These are phyloP conservation scores for Aurelia aurita DNA, from an alignment of 30 jellyfish, hydroid and myxozoan genomes.

Conservation along the genomic window DNA sequence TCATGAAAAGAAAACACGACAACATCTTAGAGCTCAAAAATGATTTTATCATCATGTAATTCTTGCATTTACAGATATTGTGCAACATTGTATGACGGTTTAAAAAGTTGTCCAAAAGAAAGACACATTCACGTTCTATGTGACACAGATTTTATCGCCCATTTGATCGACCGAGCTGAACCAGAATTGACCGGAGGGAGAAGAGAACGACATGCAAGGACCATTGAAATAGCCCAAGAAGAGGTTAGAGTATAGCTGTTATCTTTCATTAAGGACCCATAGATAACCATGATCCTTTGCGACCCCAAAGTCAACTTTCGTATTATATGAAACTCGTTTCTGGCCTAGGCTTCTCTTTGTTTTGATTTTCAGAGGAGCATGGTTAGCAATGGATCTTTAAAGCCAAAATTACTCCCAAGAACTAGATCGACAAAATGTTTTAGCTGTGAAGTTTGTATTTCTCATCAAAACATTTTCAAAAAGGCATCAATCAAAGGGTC, in stretches of 20 bases:
- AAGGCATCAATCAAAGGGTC: too few relatives aligned
- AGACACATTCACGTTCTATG: conserved; percentile 93
- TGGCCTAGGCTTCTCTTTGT: too few relatives aligned
- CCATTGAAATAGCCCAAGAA: conserved; percentile 96
- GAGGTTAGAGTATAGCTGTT: conserved; percentile 59
- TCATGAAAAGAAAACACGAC: background rate
- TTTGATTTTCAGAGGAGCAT: too few relatives aligned
- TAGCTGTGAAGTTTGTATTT: too few relatives aligned
- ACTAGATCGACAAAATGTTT: too few relatives aligned
- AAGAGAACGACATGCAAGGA: conserved; percentile 96
- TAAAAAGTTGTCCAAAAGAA: conserved; percentile 96
- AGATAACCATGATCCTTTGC: too few relatives aligned
- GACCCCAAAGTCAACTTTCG: too few relatives aligned
- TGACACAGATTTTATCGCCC: conserved; percentile 96
- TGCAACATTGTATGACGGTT: conserved; percentile 90
- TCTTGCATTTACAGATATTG: conserved; percentile 74
- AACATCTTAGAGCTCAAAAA: background rate
- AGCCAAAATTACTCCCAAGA: too few relatives aligned
- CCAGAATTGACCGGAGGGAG: conserved; percentile 99
- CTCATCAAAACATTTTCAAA: too few relatives aligned
- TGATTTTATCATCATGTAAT: background rate
- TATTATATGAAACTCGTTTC: too few relatives aligned
- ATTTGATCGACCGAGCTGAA: conserved; percentile 94
- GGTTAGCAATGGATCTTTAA: too few relatives aligned
- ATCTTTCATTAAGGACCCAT: too few relatives aligned